These are phyloP conservation scores for Xiphophorus hellerii DNA, from an alignment of 2,113 vertebrate genomes.

Conservation along the genomic window DNA sequence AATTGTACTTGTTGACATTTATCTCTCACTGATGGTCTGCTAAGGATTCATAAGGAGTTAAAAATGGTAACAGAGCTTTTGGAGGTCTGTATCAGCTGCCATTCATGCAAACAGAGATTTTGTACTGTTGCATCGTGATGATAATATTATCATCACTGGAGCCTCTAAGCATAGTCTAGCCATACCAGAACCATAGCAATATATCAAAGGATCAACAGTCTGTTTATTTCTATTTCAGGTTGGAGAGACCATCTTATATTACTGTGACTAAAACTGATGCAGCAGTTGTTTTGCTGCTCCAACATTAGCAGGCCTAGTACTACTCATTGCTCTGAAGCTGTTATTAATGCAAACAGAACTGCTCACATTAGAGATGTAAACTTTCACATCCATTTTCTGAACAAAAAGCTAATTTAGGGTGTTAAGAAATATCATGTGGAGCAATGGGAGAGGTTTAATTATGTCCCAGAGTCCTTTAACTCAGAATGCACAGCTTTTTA, in stretches of 20 bases:
- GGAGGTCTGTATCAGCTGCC: background rate
- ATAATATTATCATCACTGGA: background rate
- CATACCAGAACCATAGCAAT: background rate
- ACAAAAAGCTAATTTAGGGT: background rate
- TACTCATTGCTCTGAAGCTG: background rate
- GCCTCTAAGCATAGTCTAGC: background rate
- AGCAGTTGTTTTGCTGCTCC: background rate
- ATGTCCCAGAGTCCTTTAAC: too few species aligned
- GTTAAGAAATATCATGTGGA: too few species aligned
- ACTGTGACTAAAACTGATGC: background rate
- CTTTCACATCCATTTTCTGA: background rate
- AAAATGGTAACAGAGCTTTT: background rate
- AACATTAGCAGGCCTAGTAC: background rate
- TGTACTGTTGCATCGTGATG: too few species aligned
- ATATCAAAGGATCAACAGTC: background rate
- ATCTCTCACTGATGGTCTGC: too few species aligned
- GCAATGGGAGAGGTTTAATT: too few species aligned
- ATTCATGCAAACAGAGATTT: background rate
- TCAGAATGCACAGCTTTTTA: too few species aligned
- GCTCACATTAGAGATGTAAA: background rate
- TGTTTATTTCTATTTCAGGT: background rate
- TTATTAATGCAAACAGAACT: background rate
- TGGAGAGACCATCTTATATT: background rate
- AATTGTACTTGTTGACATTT: too few species aligned
- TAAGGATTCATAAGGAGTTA: too few species aligned